Evolutionary conservation across 23 tunicate genomes (phyloP).

Genomic region (Trididemnum miniatum): DNA sequence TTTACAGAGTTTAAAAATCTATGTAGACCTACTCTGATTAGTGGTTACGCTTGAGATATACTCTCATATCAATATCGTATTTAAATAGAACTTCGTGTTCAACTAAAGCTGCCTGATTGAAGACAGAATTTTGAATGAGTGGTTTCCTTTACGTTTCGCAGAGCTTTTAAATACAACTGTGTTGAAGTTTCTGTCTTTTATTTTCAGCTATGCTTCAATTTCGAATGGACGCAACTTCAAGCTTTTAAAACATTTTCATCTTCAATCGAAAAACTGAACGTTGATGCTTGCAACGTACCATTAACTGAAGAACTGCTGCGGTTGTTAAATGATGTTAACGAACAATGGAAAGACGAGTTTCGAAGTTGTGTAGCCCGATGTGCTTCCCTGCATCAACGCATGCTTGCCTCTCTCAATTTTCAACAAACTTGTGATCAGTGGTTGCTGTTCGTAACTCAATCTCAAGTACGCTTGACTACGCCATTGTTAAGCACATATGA

Average conservation of each 20-base stretch:
- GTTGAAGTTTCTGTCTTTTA: neutral
- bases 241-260: slow-evolving; percentile 57
- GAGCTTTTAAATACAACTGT: too few species aligned
- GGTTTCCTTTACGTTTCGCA: too few species aligned
- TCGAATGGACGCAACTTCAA: slow-evolving; percentile 44
- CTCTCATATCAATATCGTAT: too few species aligned
- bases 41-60: too few species aligned
- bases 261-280: slow-evolving; percentile 45
- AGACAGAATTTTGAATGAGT: too few species aligned
- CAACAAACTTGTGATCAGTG: slow-evolving; percentile 66
- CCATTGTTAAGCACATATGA: slow-evolving; percentile 47
- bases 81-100: too few species aligned
- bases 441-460: slow-evolving; percentile 85
- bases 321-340: slow-evolving; percentile 39
- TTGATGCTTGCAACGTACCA: slow-evolving; percentile 42
- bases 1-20: too few species aligned
- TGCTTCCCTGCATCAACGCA: too few species aligned
- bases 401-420: slow-evolving; percentile 29
- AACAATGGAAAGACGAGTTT: slow-evolving; percentile 49
- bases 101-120: too few species aligned
- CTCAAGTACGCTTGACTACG: slow-evolving; percentile 50
- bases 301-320: slow-evolving; percentile 40
- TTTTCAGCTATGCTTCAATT: neutral
- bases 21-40: too few species aligned
- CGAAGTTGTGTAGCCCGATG: neutral